Evolutionary conservation across 2,113 vertebrate species (phyloP), one percentile per base, ranked within the genome.

Genomic region (Stomatorhinus ivindoensis): DNA sequence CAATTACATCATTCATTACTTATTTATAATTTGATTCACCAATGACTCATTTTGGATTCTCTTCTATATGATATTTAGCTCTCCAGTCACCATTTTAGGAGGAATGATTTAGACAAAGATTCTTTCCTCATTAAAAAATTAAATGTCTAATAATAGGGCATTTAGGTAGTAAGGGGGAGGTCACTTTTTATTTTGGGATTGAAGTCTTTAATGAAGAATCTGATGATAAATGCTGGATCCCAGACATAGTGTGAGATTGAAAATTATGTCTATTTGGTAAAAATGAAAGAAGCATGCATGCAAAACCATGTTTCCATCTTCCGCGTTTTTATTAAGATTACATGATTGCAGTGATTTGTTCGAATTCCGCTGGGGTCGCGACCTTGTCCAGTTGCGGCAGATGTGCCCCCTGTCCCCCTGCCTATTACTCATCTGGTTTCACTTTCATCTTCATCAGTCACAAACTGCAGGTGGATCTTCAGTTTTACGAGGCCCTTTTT

Each of bases 381-480:
- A 39, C 87, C 87, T 44, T 44, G 87, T 61, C 87, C 87, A 65
- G 39, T 53, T 61, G 55, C 10, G 53, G 51, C 53, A 87, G 85
- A 87, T 61, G 51, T 87, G 53, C 55, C 51, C 55, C 51, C 51
- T 42, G 51, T 21, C 53, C 53, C 17, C 85, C 84, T 19, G 48
- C 31, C 50, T 39, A 35, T 53, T 24, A 50, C 51, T 61, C 87
- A 87, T 87, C 87, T 87, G 87, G 87, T 87, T 87, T 44, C 46
- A 46, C 55, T 87, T 87, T 84, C 39, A 42, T 87, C 53, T 87
- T 87, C 51, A 87, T 87, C 55, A 61, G 55, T 87, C 55, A 61
- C 51, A 87, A 87, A 87, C 35, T 39, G 55, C 55, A 87, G 87
- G 87, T 87, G 87, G 87, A 87, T 87, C 87, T 35, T 87, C 48